These are phyloP conservation scores for Malurus leucopterus DNA, from an alignment of 2,797 vertebrate species.

Conservation along the genomic window DNA sequence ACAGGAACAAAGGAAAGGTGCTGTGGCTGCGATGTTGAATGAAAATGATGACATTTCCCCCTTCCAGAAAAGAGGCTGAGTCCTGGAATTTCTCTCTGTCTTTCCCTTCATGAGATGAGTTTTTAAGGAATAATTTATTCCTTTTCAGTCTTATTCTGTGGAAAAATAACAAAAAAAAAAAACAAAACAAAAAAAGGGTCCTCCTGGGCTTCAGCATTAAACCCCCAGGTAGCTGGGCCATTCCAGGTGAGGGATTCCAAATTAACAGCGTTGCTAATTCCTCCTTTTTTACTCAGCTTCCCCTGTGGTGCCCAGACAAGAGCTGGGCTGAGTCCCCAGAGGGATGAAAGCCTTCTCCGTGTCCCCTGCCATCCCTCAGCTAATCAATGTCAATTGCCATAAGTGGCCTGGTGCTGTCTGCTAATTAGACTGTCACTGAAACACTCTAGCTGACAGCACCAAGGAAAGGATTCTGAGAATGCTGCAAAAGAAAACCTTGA, in stretches of 20 bases:
- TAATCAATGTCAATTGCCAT: conserved; percentile 17
- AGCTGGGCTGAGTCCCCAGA: not conserved
- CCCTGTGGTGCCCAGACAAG: not conserved
- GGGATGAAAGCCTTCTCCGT: not conserved
- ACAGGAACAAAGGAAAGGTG: not conserved
- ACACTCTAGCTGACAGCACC: not conserved
- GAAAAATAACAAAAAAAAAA: not conserved
- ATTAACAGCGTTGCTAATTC: not conserved
- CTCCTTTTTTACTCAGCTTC: not conserved
- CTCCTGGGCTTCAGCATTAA: not conserved
- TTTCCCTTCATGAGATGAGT: not conserved
- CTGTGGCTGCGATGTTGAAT: not conserved
- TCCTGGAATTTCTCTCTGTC: not conserved
- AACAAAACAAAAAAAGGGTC: not conserved
- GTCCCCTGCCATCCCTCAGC: not conserved
- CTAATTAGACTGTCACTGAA: conserved; percentile 12
- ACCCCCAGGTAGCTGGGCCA: not conserved
- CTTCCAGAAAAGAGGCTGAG: not conserved
- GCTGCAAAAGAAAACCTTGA: not conserved
- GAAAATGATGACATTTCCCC: not conserved
- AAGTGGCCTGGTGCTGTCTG: conserved; percentile 1
- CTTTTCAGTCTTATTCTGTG: not conserved
- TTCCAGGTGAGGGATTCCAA: not conserved
- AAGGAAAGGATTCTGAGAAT: not conserved
- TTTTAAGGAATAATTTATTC: not conserved